phyloP scores from a whole-genome alignment of 2,888 invertebrate species.

The Alitta virens region DNA sequence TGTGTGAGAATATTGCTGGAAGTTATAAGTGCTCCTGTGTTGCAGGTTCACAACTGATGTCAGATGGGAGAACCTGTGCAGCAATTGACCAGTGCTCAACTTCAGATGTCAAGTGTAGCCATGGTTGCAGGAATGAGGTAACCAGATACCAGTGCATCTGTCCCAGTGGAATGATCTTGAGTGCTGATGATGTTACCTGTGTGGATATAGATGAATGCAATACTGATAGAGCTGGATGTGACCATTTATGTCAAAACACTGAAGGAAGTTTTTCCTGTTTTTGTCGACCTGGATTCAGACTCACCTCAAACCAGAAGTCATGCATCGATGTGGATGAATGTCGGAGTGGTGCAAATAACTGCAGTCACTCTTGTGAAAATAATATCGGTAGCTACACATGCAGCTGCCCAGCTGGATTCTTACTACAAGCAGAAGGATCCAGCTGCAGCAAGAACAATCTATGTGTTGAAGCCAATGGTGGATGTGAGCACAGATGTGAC shows the following conservation, averaged over 20 bases:
- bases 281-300: conserved; percentile 73
- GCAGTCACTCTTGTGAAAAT: conserved; percentile 1
- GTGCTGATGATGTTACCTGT: conserved; percentile 5
- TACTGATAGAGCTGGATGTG: conserved; percentile 66
- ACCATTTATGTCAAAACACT: conserved; percentile 64
- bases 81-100: neutral
- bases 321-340: neutral
- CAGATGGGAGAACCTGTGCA: neutral
- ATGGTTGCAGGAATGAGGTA: neutral
- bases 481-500: neutral
- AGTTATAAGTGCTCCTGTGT: neutral
- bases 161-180: neutral
- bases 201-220: conserved; percentile 78
- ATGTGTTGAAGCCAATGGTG: neutral
- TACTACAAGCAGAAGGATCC: neutral
- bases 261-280: conserved; percentile 73
- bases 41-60: neutral
- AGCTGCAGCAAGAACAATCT: neutral
- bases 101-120: neutral
- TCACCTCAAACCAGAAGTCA: conserved; percentile 55
- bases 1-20: neutral
- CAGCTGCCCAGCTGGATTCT: neutral
- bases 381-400: neutral
- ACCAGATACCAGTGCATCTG: neutral
- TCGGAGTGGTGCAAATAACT: neutral